Conservation (phyloP, 2,888 invertebrate genomes). For the Acleris literana region DNA sequence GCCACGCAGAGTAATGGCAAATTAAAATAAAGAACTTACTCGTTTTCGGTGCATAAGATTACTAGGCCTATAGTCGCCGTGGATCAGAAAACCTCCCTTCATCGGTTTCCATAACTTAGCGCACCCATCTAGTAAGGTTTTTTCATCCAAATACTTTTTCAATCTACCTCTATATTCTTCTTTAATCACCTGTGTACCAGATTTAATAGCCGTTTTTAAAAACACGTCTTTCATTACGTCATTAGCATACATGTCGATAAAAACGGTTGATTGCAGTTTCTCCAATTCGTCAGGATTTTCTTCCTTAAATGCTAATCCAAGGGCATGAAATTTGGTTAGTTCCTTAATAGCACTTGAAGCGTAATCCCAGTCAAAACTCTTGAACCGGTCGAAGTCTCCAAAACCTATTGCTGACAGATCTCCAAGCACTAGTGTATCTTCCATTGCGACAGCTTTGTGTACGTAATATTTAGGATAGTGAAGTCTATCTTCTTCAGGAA, state of each 20-base stretch:
- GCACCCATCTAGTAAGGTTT: constrained; percentile 12
- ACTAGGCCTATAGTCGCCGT: constrained; percentile 55
- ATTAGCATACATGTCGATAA: neutral
- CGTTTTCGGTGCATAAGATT: constrained; percentile 48
- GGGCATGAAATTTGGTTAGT: constrained; percentile 63
- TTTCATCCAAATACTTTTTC: too few species aligned
- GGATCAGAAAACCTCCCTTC: constrained; percentile 46
- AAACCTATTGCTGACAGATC: constrained; percentile 54
- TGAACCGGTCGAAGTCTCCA: constrained; percentile 45
- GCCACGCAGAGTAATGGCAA: too few species aligned
- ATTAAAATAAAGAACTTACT: constrained; percentile 35
- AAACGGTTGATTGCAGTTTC: constrained; percentile 30
- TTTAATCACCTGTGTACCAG: constrained; percentile 33
- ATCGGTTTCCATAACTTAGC: constrained; percentile 39
- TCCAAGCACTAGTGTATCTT: constrained; percentile 59
- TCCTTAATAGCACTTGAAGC: constrained; percentile 49
- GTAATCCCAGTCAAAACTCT: constrained; percentile 56
- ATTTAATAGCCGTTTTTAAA: neutral
- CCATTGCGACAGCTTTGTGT: constrained; percentile 46
- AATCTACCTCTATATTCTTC: constrained; percentile 48
- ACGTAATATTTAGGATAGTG: neutral
- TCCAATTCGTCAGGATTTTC: constrained; percentile 54
- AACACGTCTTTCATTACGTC: neutral
- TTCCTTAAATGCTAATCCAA: constrained; percentile 63
- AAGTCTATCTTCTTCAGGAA: constrained; percentile 6